phyloP scores from a whole-genome alignment of 2,797 vertebrate genomes.

The Hoplostethus atlanticus region DNA sequence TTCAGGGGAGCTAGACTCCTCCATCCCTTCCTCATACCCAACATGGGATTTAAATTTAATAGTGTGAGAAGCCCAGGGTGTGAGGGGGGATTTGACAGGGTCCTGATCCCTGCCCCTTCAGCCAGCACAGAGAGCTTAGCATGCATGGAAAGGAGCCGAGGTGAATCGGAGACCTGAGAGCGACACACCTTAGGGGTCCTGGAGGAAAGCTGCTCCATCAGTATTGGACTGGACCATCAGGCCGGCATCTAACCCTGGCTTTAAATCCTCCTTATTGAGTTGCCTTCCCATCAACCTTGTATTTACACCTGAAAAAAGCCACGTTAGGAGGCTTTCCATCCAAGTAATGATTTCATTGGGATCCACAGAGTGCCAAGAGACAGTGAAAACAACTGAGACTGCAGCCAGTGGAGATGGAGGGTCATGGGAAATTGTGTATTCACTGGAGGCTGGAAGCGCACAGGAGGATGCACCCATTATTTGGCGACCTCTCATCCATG shows the following conservation, averaged over 20 bases:
- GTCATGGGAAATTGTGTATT: conserved; percentile 54
- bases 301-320: conserved; percentile 67
- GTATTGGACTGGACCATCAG: conserved; percentile 31
- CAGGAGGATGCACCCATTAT: conserved; percentile 31
- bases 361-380: conserved; percentile 52
- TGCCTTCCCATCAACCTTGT: conserved; percentile 61
- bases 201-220: conserved; percentile 43
- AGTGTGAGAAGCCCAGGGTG: conserved; percentile 69
- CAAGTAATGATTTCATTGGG: conserved; percentile 70
- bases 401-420: conserved; percentile 35
- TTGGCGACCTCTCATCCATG: conserved; percentile 31
- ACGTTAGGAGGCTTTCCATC: conserved; percentile 50
- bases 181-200: conserved; percentile 47
- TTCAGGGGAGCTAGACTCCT: conserved; percentile 63
- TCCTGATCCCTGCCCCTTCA: conserved; percentile 58
- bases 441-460: conserved; percentile 42
- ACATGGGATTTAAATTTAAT: conserved; percentile 77
- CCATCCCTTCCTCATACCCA: conserved; percentile 60
- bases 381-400: conserved; percentile 47
- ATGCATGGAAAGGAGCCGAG: conserved; percentile 41
- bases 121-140: conserved; percentile 43
- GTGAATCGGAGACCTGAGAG: conserved; percentile 43
- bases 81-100: conserved; percentile 69
- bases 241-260: conserved; percentile 40
- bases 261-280: conserved; percentile 74